Conservation (phyloP, 2,888 invertebrate species). For the Clitarchus hookeri region DNA sequence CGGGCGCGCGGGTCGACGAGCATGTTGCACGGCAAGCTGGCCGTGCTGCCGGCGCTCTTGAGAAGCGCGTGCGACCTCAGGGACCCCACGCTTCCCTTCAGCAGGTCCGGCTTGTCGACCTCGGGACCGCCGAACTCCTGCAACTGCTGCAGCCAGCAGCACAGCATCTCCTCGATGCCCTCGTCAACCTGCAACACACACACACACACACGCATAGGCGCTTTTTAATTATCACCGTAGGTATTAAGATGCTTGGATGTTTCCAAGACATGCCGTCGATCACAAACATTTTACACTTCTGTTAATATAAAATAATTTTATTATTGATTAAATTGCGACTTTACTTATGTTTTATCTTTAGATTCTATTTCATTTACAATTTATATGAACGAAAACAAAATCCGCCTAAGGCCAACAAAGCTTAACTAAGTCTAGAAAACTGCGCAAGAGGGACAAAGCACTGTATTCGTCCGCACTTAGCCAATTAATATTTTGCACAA, state of each 20-base stretch:
- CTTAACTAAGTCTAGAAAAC: no score
- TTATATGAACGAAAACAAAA: no score
- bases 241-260: no score
- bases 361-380: no score
- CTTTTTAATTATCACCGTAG: no score
- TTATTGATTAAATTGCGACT: no score
- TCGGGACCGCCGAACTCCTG: conserved; percentile 84
- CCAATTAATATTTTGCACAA: no score
- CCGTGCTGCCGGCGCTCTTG: conserved; percentile 46
- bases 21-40: conserved; percentile 56
- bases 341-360: no score
- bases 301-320: no score
- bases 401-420: no score
- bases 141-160: conserved; percentile 82
- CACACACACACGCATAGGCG: not conserved
- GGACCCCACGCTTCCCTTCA: conserved; percentile 75
- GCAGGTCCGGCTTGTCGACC: conserved; percentile 77
- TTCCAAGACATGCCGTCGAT: not conserved
- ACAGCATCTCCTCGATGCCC: conserved; percentile 84
- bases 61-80: conserved; percentile 54
- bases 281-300: not conserved
- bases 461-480: no score
- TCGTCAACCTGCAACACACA: conserved; percentile 65
- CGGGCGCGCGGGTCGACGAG: conserved; percentile 75
- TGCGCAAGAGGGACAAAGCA: no score